Percentiles rank a stretch among this genome's conserved stretches.
These are phyloP conservation scores for Quiscalus mexicanus DNA, from an alignment of 2,113 vertebrate genomes.

Conservation along the genomic window DNA sequence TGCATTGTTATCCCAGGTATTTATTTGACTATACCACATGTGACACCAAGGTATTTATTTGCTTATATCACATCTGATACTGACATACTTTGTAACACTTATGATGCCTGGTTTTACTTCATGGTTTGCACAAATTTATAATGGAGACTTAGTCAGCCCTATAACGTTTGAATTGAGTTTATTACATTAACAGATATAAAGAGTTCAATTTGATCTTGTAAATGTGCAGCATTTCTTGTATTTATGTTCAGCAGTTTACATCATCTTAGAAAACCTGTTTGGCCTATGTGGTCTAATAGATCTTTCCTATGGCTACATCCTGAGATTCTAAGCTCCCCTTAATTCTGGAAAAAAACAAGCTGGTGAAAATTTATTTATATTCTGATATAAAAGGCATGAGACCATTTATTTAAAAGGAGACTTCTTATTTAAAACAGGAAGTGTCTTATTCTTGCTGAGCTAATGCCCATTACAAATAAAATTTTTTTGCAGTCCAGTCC, in stretches of 20 bases:
- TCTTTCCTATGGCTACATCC: neutral
- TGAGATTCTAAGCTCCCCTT: neutral
- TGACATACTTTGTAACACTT: neutral
- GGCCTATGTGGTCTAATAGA: neutral
- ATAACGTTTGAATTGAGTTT: neutral
- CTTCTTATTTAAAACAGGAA: neutral
- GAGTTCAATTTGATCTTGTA: neutral
- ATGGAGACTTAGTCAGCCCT: neutral
- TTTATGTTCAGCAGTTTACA: neutral
- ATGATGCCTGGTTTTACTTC: neutral
- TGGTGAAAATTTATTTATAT: neutral
- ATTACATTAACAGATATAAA: neutral
- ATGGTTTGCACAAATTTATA: neutral
- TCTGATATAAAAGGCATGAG: neutral
- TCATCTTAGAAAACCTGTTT: neutral
- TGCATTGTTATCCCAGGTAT: neutral
- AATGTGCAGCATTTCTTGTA: neutral
- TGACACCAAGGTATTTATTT: neutral
- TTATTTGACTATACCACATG: neutral
- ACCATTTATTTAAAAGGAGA: neutral
- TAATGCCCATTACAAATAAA: neutral
- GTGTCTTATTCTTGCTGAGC: neutral
- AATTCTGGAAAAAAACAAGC: neutral
- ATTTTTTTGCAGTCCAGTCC: neutral
- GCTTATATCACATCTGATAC: neutral